Evolutionary conservation across 2,888 invertebrate genomes (phyloP).

Genomic region (Chrysolina oricalcia): DNA sequence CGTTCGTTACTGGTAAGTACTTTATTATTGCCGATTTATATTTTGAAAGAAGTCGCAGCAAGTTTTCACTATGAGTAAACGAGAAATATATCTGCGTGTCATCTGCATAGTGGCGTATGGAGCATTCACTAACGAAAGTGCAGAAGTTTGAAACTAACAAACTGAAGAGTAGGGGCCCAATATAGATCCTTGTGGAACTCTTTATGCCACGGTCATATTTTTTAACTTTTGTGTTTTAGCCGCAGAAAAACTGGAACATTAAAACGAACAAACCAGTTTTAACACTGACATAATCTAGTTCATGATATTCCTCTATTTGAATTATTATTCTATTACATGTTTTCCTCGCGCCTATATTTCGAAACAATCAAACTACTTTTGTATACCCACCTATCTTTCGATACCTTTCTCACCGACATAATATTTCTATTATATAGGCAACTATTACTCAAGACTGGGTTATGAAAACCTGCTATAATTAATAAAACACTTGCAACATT

Average conservation of each 20-base stretch:
- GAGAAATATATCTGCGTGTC: too few species aligned
- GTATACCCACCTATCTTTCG: neutral
- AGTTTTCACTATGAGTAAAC: too few species aligned
- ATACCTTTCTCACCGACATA: slow-evolving; percentile 20
- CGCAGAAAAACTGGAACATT: neutral
- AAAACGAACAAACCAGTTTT: neutral
- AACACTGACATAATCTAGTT: neutral
- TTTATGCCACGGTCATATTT: too few species aligned
- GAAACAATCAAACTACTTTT: neutral
- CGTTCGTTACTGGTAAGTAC: too few species aligned
- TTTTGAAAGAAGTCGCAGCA: too few species aligned
- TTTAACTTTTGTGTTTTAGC: too few species aligned
- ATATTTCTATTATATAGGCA: slow-evolving; percentile 18
- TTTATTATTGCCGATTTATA: too few species aligned
- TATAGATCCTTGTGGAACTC: too few species aligned
- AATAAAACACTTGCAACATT: slow-evolving; percentile 18
- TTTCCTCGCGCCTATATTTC: slow-evolving; percentile 15
- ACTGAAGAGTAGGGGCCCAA: too few species aligned
- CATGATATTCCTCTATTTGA: neutral
- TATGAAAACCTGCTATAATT: slow-evolving; percentile 17
- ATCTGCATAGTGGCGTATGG: too few species aligned
- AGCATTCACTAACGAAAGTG: too few species aligned
- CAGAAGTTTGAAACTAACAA: too few species aligned
- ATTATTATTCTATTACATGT: neutral
- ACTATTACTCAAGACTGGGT: neutral